A percentile compares a stretch with the other conserved stretches of the same genome.
Evolutionary conservation across 1,140 invertebrate species (phyloP).

Genomic region (Cylas formicarius): DNA sequence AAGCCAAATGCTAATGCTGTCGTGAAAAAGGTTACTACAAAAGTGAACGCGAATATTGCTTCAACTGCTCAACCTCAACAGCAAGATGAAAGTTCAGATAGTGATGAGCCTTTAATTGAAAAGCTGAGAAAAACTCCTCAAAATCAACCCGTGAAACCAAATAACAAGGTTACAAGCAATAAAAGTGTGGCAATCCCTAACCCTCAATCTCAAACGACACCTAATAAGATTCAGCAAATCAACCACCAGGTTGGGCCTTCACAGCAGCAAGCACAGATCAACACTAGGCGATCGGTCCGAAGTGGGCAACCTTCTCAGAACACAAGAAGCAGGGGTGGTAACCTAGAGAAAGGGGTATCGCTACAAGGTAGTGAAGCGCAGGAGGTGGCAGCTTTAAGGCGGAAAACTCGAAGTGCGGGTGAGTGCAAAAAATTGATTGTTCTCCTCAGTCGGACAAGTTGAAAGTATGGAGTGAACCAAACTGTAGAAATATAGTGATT

Average conservation of each 20-base stretch:
- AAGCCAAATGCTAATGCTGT: slow-evolving; percentile 16
- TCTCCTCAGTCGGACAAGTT: too few relatives aligned
- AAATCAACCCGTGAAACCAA: slow-evolving; percentile 12
- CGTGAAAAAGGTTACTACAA: slow-evolving; percentile 2
- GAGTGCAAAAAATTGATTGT: too few relatives aligned
- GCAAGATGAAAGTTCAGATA: slow-evolving; percentile 60
- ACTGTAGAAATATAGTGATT: too few relatives aligned
- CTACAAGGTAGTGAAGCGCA: slow-evolving; percentile 20
- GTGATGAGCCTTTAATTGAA: slow-evolving; percentile 70
- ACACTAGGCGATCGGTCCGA: slow-evolving; percentile 34
- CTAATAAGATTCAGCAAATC: slow-evolving; percentile 11
- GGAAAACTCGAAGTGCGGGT: slow-evolving; percentile 62
- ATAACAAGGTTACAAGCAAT: slow-evolving; percentile 9
- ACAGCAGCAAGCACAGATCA: slow-evolving; percentile 18
- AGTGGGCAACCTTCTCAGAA: slow-evolving; percentile 31
- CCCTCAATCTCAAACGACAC: slow-evolving; percentile 6
- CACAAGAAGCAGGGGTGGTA: slow-evolving; percentile 37
- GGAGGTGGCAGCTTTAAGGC: slow-evolving; percentile 38
- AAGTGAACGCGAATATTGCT: background rate
- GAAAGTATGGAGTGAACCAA: too few relatives aligned
- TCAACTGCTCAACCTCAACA: slow-evolving; percentile 10
- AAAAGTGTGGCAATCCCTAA: slow-evolving; percentile 1
- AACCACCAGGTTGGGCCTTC: slow-evolving; percentile 3
- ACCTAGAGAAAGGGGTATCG: slow-evolving; percentile 20
- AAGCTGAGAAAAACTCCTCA: slow-evolving; percentile 53